Conservation (phyloP, 2,797 vertebrate species). For the Pelobates cultripes region DNA sequence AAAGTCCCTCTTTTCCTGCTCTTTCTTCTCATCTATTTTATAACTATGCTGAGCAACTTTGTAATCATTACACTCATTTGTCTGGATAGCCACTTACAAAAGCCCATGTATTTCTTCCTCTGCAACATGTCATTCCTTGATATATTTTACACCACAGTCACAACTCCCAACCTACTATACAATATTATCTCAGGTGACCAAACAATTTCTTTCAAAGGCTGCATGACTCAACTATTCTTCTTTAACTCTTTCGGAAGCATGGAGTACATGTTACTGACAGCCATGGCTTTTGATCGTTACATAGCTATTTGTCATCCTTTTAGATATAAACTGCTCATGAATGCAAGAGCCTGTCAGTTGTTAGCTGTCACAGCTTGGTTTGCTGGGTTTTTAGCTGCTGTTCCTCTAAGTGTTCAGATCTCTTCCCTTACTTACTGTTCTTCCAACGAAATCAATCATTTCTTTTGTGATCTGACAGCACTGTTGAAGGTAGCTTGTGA, state of each 20-base stretch:
- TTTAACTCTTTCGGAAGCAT: constrained; percentile 47
- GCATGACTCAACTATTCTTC: constrained; percentile 65
- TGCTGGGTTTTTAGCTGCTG: neutral
- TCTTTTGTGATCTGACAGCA: constrained; percentile 17
- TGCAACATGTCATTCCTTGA: constrained; percentile 64
- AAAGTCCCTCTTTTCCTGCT: constrained; percentile 50
- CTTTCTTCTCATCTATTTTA: constrained; percentile 58
- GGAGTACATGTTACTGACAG: constrained; percentile 35
- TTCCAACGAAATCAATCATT: neutral
- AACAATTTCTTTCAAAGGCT: constrained; percentile 60
- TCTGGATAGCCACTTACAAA: constrained; percentile 57
- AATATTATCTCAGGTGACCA: constrained; percentile 57
- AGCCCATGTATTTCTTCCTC: constrained; percentile 67
- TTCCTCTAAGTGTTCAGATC: constrained; percentile 9
- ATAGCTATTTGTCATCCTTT: constrained; percentile 35
- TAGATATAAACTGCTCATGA: constrained; percentile 18
- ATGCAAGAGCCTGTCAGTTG: neutral
- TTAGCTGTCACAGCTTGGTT: constrained; percentile 15
- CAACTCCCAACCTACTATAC: constrained; percentile 60
- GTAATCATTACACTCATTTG: constrained; percentile 60
- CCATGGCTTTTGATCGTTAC: constrained; percentile 48
- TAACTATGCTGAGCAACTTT: constrained; percentile 59
- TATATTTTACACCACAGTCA: constrained; percentile 64
- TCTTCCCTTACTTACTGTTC: constrained; percentile 20
- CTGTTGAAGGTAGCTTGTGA: constrained; percentile 30